Percentiles rank a stretch among this genome's conserved stretches.
These are phyloP conservation scores for Gambusia affinis DNA, from an alignment of 2,113 vertebrate species.

Conservation along the genomic window DNA sequence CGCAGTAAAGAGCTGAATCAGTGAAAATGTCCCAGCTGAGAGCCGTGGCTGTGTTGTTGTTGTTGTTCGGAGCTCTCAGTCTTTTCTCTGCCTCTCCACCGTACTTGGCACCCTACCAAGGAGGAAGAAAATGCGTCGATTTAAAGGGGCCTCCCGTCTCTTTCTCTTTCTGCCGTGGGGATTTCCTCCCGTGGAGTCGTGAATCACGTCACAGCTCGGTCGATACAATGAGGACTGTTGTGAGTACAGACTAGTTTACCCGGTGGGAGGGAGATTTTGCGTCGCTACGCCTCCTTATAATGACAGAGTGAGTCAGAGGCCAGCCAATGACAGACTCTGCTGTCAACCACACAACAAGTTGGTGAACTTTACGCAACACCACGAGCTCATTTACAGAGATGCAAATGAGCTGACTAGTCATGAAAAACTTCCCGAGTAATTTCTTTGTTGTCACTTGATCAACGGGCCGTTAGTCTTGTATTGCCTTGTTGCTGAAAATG, in stretches of 20 bases:
- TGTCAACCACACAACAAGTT: slow-evolving; percentile 1
- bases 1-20: slow-evolving; percentile 35
- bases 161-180: slow-evolving; percentile 57
- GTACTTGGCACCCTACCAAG: slow-evolving; percentile 29
- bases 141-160: slow-evolving; percentile 59
- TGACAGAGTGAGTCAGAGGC: slow-evolving; percentile 39
- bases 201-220: slow-evolving; percentile 61
- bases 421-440: background rate
- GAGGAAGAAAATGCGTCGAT: slow-evolving; percentile 47
- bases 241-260: slow-evolving; percentile 3
- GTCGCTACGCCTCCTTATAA: too few relatives aligned
- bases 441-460: background rate
- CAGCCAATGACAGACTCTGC: slow-evolving; percentile 43
- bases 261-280: background rate
- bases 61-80: slow-evolving; percentile 52
- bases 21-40: slow-evolving; percentile 26
- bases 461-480: too few relatives aligned
- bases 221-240: slow-evolving; percentile 31
- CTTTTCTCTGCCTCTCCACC: slow-evolving; percentile 21
- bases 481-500: too few relatives aligned
- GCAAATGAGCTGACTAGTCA: background rate
- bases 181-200: slow-evolving; percentile 72
- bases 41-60: slow-evolving; percentile 53
- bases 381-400: background rate
- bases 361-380: background rate